Evolutionary conservation across 1,140 invertebrate genomes (phyloP).

Genomic region (Drosophila prosaltans): DNA sequence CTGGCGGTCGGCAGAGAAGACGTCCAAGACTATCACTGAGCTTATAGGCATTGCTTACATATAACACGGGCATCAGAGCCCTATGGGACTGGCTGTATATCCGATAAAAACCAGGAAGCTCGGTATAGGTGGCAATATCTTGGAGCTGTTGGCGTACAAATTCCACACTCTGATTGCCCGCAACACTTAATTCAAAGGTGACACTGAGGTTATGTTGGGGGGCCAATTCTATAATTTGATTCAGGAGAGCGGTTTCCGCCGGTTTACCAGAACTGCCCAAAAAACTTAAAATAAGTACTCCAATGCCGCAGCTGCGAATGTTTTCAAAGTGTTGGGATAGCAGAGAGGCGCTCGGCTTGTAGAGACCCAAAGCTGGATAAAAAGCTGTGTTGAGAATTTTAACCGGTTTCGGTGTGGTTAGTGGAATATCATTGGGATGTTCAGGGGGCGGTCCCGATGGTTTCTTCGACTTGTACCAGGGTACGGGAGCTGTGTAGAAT

Average conservation of each 20-base stretch:
- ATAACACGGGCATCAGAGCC: constrained; percentile 84
- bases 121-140: constrained; percentile 43
- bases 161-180: constrained; percentile 68
- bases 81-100: constrained; percentile 82
- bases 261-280: constrained; percentile 42
- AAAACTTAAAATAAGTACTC: constrained; percentile 71
- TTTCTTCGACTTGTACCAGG: constrained; percentile 79
- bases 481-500: constrained; percentile 76
- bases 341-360: constrained; percentile 70
- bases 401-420: constrained; percentile 57
- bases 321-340: constrained; percentile 78
- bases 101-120: constrained; percentile 84
- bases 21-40: constrained; percentile 84
- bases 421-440: constrained; percentile 64
- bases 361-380: constrained; percentile 76
- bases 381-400: constrained; percentile 75
- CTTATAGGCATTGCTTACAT: constrained; percentile 86
- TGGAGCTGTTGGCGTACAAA: constrained; percentile 74
- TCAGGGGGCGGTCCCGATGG: constrained; percentile 48
- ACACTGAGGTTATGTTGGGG: constrained; percentile 76
- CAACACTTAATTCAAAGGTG: constrained; percentile 75
- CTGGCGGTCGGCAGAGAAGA: constrained; percentile 80
- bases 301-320: constrained; percentile 75
- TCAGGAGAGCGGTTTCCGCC: constrained; percentile 53
- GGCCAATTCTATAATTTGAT: constrained; percentile 66